Base-by-base conservation (phyloP, 1,140 invertebrate genomes). In the Stenopsyche tienmushanensis region DNA sequence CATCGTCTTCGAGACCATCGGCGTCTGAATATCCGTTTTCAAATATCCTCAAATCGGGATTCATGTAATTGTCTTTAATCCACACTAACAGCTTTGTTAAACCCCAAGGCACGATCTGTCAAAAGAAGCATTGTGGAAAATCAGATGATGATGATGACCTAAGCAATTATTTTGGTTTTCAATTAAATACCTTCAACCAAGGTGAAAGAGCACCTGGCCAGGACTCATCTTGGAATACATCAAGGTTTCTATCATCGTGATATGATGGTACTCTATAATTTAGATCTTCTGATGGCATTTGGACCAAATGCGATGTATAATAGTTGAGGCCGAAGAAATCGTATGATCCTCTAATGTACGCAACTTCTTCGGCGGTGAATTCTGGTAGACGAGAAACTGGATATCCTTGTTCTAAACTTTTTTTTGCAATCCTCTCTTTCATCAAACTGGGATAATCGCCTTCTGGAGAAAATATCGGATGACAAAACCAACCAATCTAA, bases 261-360 rank as follows among this genome's bases (percentile, higher is more conserved):
- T 77, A 80, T 0, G 82, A 83, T 1, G 83, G 83, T 15, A 76
- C 71, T 2, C 15, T 24, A 34, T 34, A 5, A 5, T 34, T 5
- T 34, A 34, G 29, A 7, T 34, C 29, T n/a, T n/a, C n/a, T 3
- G 21, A 17, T 5, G 29, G 53, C 15, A 41, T 41, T 41, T 39
- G 1, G 25, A 26, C 26, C 41, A 65, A n/a, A 23, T 23, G 23
- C 1, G 78, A 75, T 0, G 83, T 83, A 62, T 88, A 88, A 39
- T 83, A 79, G 63, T 87, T 88, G 0, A 88, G 73, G n/a, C 85
- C 86, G 39, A 87, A 83, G 78, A 87, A 88, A 71, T 88, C 86
- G 2, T 76, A 75, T 8, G 83, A 76, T 26, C 86, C 87, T 59
- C 79, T 81, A 1, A 86, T 80, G 24, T 77, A 75, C 39, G 77